Evolutionary conservation across 2,113 vertebrate genomes (phyloP).

Genomic region (Trochalopteron elliotii): DNA sequence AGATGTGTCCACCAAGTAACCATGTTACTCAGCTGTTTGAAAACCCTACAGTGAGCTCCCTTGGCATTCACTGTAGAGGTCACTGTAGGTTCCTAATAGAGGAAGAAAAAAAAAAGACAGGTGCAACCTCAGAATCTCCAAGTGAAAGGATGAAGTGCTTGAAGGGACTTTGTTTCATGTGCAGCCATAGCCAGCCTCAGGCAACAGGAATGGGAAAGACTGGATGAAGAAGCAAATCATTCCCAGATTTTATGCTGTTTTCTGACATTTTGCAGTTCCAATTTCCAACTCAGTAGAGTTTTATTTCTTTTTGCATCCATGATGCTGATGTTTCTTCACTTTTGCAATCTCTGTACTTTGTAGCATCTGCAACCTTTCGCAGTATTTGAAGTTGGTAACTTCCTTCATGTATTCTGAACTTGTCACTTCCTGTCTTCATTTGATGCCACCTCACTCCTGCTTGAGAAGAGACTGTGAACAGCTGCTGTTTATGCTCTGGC

Average conservation of each 20-base stretch:
- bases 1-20: not conserved
- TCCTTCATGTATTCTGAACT: not conserved
- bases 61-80: not conserved
- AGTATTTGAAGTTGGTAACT: not conserved
- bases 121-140: not conserved
- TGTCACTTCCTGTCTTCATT: not conserved
- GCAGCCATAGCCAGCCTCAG: not conserved
- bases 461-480: not conserved
- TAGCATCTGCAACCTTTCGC: not conserved
- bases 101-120: not conserved
- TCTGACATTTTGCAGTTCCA: not conserved
- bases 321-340: not conserved
- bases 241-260: not conserved
- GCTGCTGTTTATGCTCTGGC: not conserved
- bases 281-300: not conserved
- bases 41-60: not conserved
- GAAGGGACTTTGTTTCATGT: not conserved
- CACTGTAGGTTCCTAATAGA: not conserved
- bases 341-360: not conserved
- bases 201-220: not conserved
- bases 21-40: not conserved
- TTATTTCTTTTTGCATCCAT: not conserved
- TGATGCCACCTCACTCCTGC: not conserved
- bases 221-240: not conserved
- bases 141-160: not conserved